phyloP scores from a whole-genome alignment of 2,113 vertebrate genomes.

The Xerus inauris region DNA sequence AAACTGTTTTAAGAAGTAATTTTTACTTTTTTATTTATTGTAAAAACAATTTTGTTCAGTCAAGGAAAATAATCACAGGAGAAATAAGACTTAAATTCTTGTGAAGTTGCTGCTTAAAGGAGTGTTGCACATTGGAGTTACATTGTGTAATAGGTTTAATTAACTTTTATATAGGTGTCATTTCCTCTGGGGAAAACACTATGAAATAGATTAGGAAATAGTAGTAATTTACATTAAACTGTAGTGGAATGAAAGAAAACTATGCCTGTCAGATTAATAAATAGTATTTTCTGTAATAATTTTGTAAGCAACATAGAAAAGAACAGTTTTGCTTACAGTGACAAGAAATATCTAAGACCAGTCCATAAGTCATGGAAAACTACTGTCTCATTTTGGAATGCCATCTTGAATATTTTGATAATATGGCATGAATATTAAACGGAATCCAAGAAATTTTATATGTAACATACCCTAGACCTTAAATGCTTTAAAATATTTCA shows the following conservation, averaged over 20 bases:
- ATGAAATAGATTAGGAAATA: constrained; percentile 57
- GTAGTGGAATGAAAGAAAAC: constrained; percentile 28
- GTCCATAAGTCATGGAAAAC: constrained; percentile 13
- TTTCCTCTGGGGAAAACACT: constrained; percentile 46
- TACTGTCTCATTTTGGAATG: constrained; percentile 9
- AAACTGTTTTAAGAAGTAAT: neutral
- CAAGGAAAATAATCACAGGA: neutral
- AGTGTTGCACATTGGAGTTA: neutral
- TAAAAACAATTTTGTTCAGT: constrained; percentile 29
- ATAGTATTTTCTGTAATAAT: constrained; percentile 16
- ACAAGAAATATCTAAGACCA: constrained; percentile 21
- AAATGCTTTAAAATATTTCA: constrained; percentile 70
- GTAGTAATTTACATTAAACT: neutral
- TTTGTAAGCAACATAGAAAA: constrained; percentile 44
- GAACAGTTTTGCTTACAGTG: constrained; percentile 34
- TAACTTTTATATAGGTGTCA: constrained; percentile 60
- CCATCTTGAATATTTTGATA: constrained; percentile 65
- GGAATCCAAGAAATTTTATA: constrained; percentile 50
- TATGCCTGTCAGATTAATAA: constrained; percentile 5
- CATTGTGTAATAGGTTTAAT: neutral
- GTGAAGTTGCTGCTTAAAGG: neutral
- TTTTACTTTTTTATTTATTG: constrained; percentile 34
- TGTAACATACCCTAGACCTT: constrained; percentile 51
- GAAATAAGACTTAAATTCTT: constrained; percentile 32
- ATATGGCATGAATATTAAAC: constrained; percentile 62